phyloP scores from a whole-genome alignment of 2,797 vertebrate genomes.

The Eleutherodactylus coqui region DNA sequence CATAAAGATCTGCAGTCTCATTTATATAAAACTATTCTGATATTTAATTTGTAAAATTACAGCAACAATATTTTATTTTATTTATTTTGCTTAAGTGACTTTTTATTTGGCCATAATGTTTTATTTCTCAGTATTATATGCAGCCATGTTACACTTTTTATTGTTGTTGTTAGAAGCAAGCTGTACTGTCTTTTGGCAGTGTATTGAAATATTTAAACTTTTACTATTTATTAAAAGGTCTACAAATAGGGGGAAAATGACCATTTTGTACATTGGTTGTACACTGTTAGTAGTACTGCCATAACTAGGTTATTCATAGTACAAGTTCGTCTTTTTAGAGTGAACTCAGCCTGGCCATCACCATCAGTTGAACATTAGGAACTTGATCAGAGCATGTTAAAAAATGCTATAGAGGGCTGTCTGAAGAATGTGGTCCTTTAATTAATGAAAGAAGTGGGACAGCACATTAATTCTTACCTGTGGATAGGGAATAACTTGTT shows the following conservation, averaged over 20 bases:
- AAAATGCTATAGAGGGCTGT: too few species aligned
- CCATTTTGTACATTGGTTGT: background rate
- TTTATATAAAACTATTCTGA: background rate
- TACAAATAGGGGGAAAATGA: background rate
- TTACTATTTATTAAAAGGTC: background rate
- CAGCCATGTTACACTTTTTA: background rate
- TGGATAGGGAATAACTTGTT: too few species aligned
- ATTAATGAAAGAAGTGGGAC: too few species aligned
- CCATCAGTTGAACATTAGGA: too few species aligned
- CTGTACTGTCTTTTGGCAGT: background rate
- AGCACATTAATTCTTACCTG: too few species aligned
- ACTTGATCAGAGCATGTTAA: too few species aligned
- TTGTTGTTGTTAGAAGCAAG: background rate
- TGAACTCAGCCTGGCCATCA: too few species aligned
- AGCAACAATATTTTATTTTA: background rate
- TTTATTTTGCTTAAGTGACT: conserved; percentile 9
- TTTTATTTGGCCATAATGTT: background rate
- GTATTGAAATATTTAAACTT: background rate
- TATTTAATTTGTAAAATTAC: background rate
- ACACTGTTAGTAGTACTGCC: background rate
- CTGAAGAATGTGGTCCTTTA: too few species aligned
- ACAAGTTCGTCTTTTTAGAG: too few species aligned
- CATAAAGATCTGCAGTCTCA: background rate
- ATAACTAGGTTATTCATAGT: background rate
- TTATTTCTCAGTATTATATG: background rate